phyloP scores from a whole-genome alignment of 2,888 invertebrate species.

The Melinopterus prodromus region DNA sequence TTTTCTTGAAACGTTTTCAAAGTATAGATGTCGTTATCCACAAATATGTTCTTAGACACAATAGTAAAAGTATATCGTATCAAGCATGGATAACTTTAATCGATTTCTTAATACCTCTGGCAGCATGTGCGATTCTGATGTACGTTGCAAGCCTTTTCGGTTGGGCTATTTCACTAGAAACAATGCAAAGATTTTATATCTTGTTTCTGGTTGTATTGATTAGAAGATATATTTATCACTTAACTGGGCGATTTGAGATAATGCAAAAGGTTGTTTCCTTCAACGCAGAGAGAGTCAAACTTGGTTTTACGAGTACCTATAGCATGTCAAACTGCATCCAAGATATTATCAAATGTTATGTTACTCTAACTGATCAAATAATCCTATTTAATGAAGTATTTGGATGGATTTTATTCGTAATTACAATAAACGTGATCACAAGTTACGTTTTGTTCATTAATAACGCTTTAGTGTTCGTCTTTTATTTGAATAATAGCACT shows the following conservation, averaged over 20 bases:
- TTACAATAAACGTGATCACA: conserved; percentile 14
- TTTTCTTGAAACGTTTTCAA: conserved; percentile 9
- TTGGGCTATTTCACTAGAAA: conserved; percentile 10
- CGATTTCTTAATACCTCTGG: neutral
- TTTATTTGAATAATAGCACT: neutral
- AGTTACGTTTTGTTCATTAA: conserved; percentile 19
- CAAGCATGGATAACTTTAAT: neutral
- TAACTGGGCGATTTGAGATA: neutral
- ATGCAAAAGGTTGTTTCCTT: neutral
- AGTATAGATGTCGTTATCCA: neutral
- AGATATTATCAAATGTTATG: neutral
- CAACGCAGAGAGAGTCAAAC: neutral
- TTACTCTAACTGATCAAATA: neutral
- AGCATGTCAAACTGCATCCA: neutral
- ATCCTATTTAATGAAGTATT: conserved; percentile 23
- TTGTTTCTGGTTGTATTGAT: conserved; percentile 14
- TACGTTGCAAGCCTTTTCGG: conserved; percentile 13
- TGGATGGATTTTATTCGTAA: conserved; percentile 24
- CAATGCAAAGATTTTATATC: conserved; percentile 1
- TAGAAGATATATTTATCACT: conserved; percentile 7
- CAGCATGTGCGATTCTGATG: neutral
- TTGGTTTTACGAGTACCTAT: neutral
- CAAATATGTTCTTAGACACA: neutral
- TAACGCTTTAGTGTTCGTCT: conserved; percentile 10
- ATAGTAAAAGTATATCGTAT: neutral